These are phyloP conservation scores for Lycocerus yunnanus DNA, from an alignment of 2,888 invertebrate species.

Conservation along the genomic window DNA sequence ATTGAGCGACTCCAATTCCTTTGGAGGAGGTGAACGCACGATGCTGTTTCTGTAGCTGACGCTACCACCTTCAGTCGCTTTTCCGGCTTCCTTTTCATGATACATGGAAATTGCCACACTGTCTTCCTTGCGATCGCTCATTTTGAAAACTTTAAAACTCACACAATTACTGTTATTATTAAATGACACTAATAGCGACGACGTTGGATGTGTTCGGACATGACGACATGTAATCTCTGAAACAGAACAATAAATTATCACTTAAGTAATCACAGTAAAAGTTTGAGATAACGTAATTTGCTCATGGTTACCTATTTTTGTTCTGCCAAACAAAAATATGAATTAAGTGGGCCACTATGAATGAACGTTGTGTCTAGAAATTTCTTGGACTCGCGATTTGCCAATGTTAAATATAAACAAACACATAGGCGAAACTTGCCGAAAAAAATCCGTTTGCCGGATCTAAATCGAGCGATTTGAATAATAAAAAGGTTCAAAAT, in stretches of 20 bases:
- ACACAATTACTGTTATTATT: background rate
- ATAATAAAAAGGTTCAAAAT: background rate
- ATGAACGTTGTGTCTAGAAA: background rate
- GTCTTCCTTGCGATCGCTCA: constrained; percentile 21
- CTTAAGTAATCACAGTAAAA: background rate
- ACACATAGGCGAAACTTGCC: background rate
- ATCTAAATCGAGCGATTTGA: background rate
- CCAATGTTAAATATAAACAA: background rate
- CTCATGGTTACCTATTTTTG: background rate
- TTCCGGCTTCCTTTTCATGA: constrained; percentile 47
- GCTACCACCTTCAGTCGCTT: constrained; percentile 38
- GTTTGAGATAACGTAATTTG: background rate
- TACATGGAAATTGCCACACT: constrained; percentile 49
- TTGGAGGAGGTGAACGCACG: constrained; percentile 53
- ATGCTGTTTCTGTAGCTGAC: constrained; percentile 41
- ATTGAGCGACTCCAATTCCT: constrained; percentile 65
- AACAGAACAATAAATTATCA: background rate
- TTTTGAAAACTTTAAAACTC: constrained; percentile 4
- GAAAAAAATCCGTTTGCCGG: background rate
- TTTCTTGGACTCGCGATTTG: background rate
- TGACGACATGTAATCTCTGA: background rate
- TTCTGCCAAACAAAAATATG: background rate
- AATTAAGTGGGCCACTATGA: background rate
- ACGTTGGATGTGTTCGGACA: background rate
- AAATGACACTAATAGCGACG: background rate